phyloP scores from a whole-genome alignment of 2,113 vertebrate species.

The Anseranas semipalmata region DNA sequence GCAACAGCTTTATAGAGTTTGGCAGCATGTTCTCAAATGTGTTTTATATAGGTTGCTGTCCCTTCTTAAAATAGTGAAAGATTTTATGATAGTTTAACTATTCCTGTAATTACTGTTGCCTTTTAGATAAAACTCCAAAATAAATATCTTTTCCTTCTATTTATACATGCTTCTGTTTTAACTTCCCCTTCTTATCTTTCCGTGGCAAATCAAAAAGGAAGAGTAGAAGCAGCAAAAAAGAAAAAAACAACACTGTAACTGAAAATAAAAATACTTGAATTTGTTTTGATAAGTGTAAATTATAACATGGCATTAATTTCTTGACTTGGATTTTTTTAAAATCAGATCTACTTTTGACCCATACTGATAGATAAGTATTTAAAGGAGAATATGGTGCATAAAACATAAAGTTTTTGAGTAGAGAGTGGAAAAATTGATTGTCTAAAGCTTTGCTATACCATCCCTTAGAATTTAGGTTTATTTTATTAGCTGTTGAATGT shows the following conservation, averaged over 20 bases:
- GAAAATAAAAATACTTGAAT: neutral
- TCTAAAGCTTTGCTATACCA: neutral
- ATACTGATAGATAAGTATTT: neutral
- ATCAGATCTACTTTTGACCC: neutral
- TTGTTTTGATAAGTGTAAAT: neutral
- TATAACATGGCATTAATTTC: neutral
- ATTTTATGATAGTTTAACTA: neutral
- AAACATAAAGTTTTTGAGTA: neutral
- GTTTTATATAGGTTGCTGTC: neutral
- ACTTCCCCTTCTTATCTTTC: neutral
- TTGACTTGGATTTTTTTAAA: neutral
- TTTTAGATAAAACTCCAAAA: neutral
- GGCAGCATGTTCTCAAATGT: neutral
- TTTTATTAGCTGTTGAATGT: neutral
- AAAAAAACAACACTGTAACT: neutral
- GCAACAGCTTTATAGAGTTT: neutral
- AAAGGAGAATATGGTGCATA: neutral
- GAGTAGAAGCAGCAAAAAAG: neutral
- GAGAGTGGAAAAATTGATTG: neutral
- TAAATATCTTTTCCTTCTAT: neutral
- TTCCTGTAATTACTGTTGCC: neutral
- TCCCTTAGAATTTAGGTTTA: neutral
- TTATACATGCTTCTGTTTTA: neutral
- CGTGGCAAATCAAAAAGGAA: neutral
- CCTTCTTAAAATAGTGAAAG: neutral